Evolutionary conservation across 1,140 invertebrate species (phyloP).

Genomic region (Heliothis virescens): DNA sequence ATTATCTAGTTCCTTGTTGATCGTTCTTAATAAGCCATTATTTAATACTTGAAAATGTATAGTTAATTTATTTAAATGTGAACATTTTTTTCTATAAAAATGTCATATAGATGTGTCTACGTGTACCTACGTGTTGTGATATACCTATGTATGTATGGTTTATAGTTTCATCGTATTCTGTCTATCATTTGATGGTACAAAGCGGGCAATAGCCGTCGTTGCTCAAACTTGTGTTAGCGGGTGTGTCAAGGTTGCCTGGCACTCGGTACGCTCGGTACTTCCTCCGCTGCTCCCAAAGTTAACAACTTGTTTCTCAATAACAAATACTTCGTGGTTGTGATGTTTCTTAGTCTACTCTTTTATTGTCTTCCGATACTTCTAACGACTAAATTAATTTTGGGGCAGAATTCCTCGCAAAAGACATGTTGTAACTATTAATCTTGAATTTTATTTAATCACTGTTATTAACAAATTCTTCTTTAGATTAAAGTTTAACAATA

Average conservation of each 20-base stretch:
- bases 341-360: conserved; percentile 66
- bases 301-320: conserved; percentile 17
- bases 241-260: conserved; percentile 20
- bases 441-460: conserved; percentile 57
- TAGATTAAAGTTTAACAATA: conserved; percentile 65
- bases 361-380: conserved; percentile 75
- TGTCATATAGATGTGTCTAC: conserved; percentile 72
- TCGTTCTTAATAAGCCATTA: conserved; percentile 74
- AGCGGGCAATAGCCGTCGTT: conserved; percentile 74
- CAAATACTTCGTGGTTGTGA: conserved; percentile 77
- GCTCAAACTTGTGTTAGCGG: conserved; percentile 71
- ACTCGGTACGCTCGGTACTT: conserved; percentile 11
- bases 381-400: conserved; percentile 72
- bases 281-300: conserved; percentile 36
- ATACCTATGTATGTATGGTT: conserved; percentile 72
- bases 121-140: conserved; percentile 85
- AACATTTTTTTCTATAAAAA: conserved; percentile 69
- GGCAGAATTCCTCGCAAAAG: conserved; percentile 83
- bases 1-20: conserved; percentile 81
- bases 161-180: conserved; percentile 70
- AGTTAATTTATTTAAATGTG: conserved; percentile 72
- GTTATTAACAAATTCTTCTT: conserved; percentile 66
- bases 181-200: conserved; percentile 79
- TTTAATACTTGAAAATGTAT: conserved; percentile 71
- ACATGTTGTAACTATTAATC: conserved; percentile 68